A percentile compares a stretch with the other conserved stretches of the same genome.
Evolutionary conservation across 2,797 vertebrate genomes (phyloP).

Genomic region (Schizopygopsis pylzovi): DNA sequence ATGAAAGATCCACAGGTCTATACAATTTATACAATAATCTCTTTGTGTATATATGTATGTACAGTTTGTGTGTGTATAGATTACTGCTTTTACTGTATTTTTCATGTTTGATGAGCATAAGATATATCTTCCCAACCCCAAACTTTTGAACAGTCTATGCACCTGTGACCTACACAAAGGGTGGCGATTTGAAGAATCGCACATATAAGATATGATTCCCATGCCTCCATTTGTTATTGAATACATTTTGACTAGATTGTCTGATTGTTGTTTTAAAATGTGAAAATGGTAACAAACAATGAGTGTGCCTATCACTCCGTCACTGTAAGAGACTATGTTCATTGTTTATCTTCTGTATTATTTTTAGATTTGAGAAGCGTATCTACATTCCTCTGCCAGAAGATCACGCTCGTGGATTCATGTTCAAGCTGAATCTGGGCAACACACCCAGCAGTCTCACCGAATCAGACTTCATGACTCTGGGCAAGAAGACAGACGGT

Average conservation of each 20-base stretch:
- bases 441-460: conserved; percentile 83
- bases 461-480: conserved; percentile 85
- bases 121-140: background rate
- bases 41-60: too few relatives aligned
- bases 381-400: conserved; percentile 98
- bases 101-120: background rate
- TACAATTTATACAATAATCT: too few relatives aligned
- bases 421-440: conserved; percentile 96
- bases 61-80: too few relatives aligned
- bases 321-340: background rate
- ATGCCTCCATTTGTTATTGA: background rate
- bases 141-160: background rate
- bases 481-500: conserved; percentile 90
- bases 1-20: background rate
- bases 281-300: background rate
- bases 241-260: background rate
- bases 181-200: background rate
- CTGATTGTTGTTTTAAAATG: background rate
- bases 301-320: background rate
- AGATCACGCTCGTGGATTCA: conserved; percentile 89
- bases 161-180: background rate
- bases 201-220: background rate
- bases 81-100: background rate
- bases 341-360: conserved; percentile 6
- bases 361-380: conserved; percentile 93